Base-by-base conservation (phyloP, 2,113 vertebrate genomes). In the Nycticebus coucang region DNA sequence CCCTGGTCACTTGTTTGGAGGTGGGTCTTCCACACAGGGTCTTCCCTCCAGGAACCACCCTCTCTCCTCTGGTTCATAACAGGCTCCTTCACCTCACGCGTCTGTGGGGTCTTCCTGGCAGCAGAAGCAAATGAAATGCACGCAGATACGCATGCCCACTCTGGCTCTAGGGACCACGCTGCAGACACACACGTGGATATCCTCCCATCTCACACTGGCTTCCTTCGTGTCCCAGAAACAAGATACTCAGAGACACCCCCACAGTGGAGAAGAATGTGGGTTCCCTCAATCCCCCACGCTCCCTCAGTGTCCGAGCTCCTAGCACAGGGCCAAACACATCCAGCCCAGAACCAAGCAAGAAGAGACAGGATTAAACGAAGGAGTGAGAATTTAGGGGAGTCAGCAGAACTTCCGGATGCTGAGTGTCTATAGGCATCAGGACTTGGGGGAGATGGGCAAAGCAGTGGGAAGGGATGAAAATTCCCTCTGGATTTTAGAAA, bases 401-500 rank as follows among this genome's bases (percentile, higher is more conserved):
- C 9, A 66, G 72, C 24, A 30, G 71, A 62, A 66, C 37, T 66
- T 59, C 68, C 80, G 0, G 60, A 81, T 64, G 22, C 75, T 69
- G 3, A 17, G 57, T 21, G 14, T 59, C 45, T 69, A 79, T 14
- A 4, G 69, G 66, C 71, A 74, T 33, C 72, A 50, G 92, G n/a
- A 72, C 13, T n/a, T 66, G 41, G 45, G 30, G 24, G 50, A 0
- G 74, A 7, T 50, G n/a, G 62, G 33, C 2, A 8, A 69, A 4
- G 41, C 35, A 22, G 30, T 2, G 21, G 33, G 35, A n/a, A n/a
- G n/a, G n/a, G n/a, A 50, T 12, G 19, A 68, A 88, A 74, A 81
- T 64, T 80, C 15, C 55, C 81, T 69, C 41, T 59, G 85, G 94
- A 90, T 60, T 85, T 85, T 22, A 93, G 89, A 68, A 85, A 74